Evolutionary conservation across 2,797 vertebrate species (phyloP).

Genomic region (Crypturellus tataupa): DNA sequence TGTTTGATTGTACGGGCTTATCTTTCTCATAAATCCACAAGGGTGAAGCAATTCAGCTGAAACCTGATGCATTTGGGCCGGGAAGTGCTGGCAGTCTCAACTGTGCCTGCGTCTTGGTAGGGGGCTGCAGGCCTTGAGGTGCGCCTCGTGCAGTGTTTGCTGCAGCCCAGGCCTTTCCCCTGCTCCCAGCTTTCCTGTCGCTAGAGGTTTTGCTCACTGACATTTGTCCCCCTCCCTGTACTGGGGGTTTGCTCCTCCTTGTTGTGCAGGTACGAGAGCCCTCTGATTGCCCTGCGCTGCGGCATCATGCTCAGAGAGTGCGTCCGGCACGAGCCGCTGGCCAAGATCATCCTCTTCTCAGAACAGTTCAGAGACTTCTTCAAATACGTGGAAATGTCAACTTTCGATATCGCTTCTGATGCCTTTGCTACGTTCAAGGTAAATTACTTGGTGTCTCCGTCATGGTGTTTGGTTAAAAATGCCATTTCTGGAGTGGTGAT

Average conservation of each 20-base stretch:
- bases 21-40: background rate
- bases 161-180: fast-evolving
- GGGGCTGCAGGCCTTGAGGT: background rate
- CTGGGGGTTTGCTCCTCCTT: background rate
- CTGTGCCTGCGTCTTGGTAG: background rate
- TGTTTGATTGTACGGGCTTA: background rate
- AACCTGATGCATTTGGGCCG: fast-evolving
- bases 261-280: conserved; percentile 89
- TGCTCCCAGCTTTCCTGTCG: background rate
- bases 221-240: background rate
- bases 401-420: conserved; percentile 98
- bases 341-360: conserved; percentile 91
- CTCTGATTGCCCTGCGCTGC: conserved; percentile 93
- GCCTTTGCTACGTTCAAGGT: conserved; percentile 99
- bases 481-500: background rate
- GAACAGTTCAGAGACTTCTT: conserved; percentile 93
- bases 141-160: background rate
- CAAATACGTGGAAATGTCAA: conserved; percentile 96
- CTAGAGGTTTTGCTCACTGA: background rate
- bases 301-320: conserved; percentile 98
- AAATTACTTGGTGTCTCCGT: background rate
- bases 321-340: conserved; percentile 94
- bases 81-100: background rate
- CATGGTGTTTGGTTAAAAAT: background rate
- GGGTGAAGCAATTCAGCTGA: background rate